Conservation (phyloP, 1,140 invertebrate genomes). For the Bathynomus jamesi region DNA sequence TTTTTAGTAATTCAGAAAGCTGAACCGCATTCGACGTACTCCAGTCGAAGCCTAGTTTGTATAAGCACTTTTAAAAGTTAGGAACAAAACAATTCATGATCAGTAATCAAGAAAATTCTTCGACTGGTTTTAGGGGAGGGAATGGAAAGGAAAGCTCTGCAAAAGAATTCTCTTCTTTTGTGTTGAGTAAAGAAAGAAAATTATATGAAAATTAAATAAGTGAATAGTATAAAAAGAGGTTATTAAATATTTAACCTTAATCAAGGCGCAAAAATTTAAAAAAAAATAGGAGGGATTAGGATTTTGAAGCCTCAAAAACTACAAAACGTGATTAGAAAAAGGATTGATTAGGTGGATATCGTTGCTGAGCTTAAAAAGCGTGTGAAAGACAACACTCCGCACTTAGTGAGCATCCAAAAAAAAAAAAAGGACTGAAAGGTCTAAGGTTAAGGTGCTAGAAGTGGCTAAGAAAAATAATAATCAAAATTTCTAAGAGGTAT, state of each 20-base stretch:
- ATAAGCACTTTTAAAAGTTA: too few species aligned
- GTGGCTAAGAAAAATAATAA: background rate
- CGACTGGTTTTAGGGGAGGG: background rate
- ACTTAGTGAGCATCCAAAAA: background rate
- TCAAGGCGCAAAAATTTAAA: background rate
- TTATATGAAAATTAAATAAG: background rate
- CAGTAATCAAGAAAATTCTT: background rate
- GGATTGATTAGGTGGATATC: background rate
- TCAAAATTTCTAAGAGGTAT: background rate
- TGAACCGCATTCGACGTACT: too few species aligned
- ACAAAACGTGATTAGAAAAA: background rate
- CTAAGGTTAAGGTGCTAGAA: too few species aligned
- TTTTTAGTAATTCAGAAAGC: too few species aligned
- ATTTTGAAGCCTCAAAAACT: background rate
- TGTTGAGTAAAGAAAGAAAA: background rate
- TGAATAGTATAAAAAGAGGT: too few species aligned
- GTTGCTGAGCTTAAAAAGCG: background rate
- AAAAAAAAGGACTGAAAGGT: background rate
- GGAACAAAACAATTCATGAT: too few species aligned
- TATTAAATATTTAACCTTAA: too few species aligned
- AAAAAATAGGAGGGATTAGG: background rate
- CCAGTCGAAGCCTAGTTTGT: too few species aligned
- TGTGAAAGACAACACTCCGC: background rate
- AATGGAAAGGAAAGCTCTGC: background rate
- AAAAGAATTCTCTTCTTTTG: background rate